Base-by-base conservation (phyloP, 2,888 invertebrate genomes). In the Lasioglossum vierecki region DNA sequence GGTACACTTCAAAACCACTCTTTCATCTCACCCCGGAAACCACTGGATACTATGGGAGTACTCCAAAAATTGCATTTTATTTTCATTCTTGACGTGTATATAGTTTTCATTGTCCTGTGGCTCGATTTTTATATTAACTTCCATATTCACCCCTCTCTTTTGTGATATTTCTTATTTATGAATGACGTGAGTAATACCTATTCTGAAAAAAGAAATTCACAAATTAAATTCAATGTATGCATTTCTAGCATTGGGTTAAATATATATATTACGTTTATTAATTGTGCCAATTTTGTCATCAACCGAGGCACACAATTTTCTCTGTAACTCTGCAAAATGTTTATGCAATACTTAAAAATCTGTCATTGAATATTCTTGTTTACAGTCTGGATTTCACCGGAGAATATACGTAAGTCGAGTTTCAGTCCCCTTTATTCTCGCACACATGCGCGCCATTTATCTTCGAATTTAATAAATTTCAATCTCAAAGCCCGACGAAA, bases 401-500 rank as follows among this genome's bases (percentile, higher is more conserved):
- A 30, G 66, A 30, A 66, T 30, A 35, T 66, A 63, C 8, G 49
- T 49, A 53, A 35, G 30, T 30, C 66, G 35, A 66, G 66, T 30
- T 66, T 30, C 18, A 18, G 30, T 3, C 66, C 35, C 66, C 18
- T 15, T 66, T 30, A 46, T 63, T 8, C 18, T 22, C n/a, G 57
- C 66, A 30, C 15, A 30, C 66, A 66, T 35, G 18, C 18, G 6
- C 57, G 30, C 66, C 66, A n/a, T 49, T 13, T 4, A n/a, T 22
- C n/a, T 44, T 46, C 46, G 26, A 46, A 72, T 26, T 72, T 72
- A 72, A 71, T 44, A 44, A 71, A 72, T 46, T 60, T 39, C 41
- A 60, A 41, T 60, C 26, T 41, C 18, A 26, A 22, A 63, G 44
- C 30, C 35, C 13, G 22, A 22, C 30, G 9, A 41, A 30, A 46